Conservation (phyloP, 2,113 vertebrate species). For the Baryphthengus martii region DNA sequence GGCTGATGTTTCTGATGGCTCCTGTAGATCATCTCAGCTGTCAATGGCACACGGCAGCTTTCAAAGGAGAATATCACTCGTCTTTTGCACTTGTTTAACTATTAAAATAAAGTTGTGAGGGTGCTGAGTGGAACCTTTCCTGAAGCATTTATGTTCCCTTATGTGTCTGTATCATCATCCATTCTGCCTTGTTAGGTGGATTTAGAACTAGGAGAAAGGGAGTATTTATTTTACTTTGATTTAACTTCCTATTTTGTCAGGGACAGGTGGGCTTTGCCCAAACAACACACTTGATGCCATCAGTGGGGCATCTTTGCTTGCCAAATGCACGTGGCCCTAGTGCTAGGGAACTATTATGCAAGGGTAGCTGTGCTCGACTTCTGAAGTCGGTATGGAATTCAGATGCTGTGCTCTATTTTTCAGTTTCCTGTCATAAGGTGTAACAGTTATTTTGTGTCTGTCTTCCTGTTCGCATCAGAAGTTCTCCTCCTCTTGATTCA, state of each 20-base stretch:
- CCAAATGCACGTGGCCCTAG: background rate
- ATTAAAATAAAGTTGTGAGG: background rate
- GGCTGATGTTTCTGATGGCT: constrained; percentile 19
- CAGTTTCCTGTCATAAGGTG: background rate
- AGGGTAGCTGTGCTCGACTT: background rate
- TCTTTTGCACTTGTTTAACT: background rate
- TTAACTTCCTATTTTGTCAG: background rate
- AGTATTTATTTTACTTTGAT: background rate
- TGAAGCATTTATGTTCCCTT: background rate
- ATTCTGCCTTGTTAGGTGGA: background rate
- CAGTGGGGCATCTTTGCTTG: background rate
- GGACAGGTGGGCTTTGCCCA: background rate
- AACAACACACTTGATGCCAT: rapidly evolving
- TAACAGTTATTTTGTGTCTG: background rate
- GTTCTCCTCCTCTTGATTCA: background rate
- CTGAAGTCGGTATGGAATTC: background rate
- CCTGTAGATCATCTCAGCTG: constrained; percentile 22
- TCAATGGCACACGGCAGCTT: background rate
- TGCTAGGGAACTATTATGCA: background rate
- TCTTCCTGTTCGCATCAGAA: background rate
- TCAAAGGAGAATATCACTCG: background rate
- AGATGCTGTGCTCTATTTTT: background rate
- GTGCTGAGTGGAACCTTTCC: background rate
- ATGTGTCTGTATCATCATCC: background rate
- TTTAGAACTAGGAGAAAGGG: background rate